These are phyloP conservation scores for Chaetorhynchus papuensis DNA, from an alignment of 2,113 vertebrate species.

Conservation along the genomic window DNA sequence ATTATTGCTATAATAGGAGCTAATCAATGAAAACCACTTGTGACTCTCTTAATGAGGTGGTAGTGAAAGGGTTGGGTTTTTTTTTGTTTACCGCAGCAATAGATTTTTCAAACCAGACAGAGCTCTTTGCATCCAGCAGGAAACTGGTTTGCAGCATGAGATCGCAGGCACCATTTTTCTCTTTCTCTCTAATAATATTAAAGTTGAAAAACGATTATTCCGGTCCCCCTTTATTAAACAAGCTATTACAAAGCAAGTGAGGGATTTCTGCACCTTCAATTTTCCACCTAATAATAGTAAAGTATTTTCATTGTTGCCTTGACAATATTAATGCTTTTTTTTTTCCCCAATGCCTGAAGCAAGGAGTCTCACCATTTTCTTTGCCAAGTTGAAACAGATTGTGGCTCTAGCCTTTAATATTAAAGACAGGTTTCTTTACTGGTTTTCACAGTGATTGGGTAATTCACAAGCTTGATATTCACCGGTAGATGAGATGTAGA, in stretches of 20 bases:
- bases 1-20: conserved; percentile 64
- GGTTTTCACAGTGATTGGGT: neutral
- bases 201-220: conserved; percentile 49
- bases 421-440: neutral
- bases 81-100: conserved; percentile 52
- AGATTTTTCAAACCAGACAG: conserved; percentile 53
- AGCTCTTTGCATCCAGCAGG: conserved; percentile 56
- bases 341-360: neutral
- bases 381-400: conserved; percentile 2
- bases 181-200: conserved; percentile 53
- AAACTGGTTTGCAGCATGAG: conserved; percentile 47
- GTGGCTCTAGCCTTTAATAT: conserved; percentile 1
- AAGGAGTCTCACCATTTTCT: neutral
- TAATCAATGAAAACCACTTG: conserved; percentile 68
- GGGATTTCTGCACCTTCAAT: conserved; percentile 54
- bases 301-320: conserved; percentile 34
- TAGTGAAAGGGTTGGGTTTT: neutral
- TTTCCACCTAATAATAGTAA: conserved; percentile 55
- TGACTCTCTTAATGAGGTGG: conserved; percentile 62
- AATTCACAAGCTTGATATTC: neutral
- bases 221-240: conserved; percentile 27
- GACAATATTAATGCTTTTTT: conserved; percentile 26
- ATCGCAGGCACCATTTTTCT: conserved; percentile 39
- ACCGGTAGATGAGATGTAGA: neutral
- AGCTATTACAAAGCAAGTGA: conserved; percentile 49